Evolutionary conservation across 1,140 invertebrate genomes (phyloP).

Genomic region (Centruroides sculpturatus): DNA sequence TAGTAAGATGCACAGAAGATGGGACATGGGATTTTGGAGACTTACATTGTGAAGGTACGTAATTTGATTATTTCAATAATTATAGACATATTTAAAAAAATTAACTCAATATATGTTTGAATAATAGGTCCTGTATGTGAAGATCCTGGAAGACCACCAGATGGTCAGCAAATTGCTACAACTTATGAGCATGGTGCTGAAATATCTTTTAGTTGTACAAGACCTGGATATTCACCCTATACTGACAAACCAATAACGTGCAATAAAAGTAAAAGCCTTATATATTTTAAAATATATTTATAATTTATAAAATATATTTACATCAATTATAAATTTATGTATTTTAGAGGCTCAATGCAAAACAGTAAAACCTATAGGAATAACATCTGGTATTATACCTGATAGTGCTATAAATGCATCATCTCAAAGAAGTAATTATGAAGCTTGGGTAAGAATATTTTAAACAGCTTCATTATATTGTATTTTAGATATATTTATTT

Average conservation of each 20-base stretch:
- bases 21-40: conserved; percentile 96
- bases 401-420: conserved; percentile 94
- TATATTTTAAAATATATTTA: background rate
- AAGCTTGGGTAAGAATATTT: conserved; percentile 19
- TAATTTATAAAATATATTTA: background rate
- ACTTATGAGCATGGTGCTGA: conserved; percentile 86
- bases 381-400: conserved; percentile 80
- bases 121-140: conserved; percentile 63
- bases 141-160: conserved; percentile 83
- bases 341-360: conserved; percentile 76
- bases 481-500: background rate
- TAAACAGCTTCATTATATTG: background rate
- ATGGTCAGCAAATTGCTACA: conserved; percentile 70
- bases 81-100: background rate
- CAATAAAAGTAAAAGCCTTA: conserved; percentile 30
- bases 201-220: conserved; percentile 74
- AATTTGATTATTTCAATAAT: background rate
- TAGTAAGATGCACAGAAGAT: conserved; percentile 78
- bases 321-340: background rate
- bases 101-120: background rate
- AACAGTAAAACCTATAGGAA: conserved; percentile 76
- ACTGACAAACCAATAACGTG: conserved; percentile 80
- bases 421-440: conserved; percentile 47
- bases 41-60: conserved; percentile 64
- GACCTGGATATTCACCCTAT: conserved; percentile 84